Conservation (phyloP, 2,113 vertebrate species). For the Hemiprocne comata region DNA sequence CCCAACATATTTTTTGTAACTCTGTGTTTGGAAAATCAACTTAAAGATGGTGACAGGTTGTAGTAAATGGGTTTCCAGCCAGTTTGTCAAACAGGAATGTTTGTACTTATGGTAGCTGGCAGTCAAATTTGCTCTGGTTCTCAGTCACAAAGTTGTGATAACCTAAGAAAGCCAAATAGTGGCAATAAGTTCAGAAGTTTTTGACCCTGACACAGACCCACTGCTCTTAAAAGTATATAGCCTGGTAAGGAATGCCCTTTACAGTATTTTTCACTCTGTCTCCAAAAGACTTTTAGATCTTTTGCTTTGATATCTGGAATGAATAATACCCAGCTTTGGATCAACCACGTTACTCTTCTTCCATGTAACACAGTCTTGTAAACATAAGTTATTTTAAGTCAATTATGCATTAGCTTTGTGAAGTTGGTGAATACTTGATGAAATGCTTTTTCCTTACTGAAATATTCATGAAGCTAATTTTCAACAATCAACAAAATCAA, state of each 20-base stretch:
- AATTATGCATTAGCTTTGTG: conserved; percentile 52
- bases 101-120: neutral
- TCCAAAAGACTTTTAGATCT: neutral
- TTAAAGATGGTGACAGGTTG: neutral
- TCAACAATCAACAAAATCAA: conserved; percentile 70
- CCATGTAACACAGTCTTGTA: conserved; percentile 38
- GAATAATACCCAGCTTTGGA: neutral
- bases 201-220: neutral
- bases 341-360: conserved; percentile 4
- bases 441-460: conserved; percentile 62
- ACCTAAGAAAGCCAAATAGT: neutral
- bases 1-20: neutral
- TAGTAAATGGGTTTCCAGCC: neutral
- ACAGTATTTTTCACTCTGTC: neutral
- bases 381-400: conserved; percentile 67
- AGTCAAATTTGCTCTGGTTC: neutral
- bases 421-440: conserved; percentile 65
- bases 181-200: neutral
- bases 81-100: neutral
- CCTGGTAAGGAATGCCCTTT: neutral
- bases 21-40: neutral
- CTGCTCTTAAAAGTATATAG: neutral
- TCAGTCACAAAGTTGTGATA: neutral
- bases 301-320: neutral
- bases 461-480: conserved; percentile 73